Percentiles rank a stretch among this genome's conserved stretches.
These are phyloP conservation scores for Pelobates cultripes DNA, from an alignment of 2,797 vertebrate species.

Conservation along the genomic window DNA sequence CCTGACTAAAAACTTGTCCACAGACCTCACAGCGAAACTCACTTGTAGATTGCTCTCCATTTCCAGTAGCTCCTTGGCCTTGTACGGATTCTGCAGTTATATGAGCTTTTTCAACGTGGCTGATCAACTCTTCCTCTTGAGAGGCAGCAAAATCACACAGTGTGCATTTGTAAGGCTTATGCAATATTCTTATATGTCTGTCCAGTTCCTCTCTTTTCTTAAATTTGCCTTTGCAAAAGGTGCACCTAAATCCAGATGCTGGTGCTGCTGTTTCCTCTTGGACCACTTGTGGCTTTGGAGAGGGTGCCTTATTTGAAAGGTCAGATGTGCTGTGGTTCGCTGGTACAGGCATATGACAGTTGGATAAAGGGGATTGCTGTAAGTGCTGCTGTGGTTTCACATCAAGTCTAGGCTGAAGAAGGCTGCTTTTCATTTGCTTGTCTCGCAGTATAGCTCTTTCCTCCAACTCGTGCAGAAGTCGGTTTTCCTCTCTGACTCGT, in stretches of 20 bases:
- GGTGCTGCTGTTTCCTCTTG: slow-evolving; percentile 87
- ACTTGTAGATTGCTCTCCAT: slow-evolving; percentile 81
- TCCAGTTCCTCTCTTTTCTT: slow-evolving; percentile 97
- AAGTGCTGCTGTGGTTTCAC: slow-evolving; percentile 76
- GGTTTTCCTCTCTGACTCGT: slow-evolving; percentile 93
- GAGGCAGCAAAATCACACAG: slow-evolving; percentile 95
- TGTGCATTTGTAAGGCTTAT: slow-evolving; percentile 99
- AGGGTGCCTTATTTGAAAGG: slow-evolving; percentile 82
- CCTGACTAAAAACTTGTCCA: slow-evolving; percentile 96
- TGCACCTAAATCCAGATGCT: slow-evolving; percentile 91
- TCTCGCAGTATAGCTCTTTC: slow-evolving; percentile 95
- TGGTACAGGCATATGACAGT: slow-evolving; percentile 83
- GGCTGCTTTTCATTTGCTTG: slow-evolving; percentile 93
- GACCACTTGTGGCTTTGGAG: slow-evolving; percentile 82
- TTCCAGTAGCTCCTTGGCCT: slow-evolving; percentile 80
- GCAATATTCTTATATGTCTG: slow-evolving; percentile 95
- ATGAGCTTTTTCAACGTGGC: slow-evolving; percentile 97
- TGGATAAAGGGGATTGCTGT: slow-evolving; percentile 80
- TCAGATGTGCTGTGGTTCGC: slow-evolving; percentile 83
- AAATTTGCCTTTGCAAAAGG: slow-evolving; percentile 98
- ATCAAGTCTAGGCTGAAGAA: slow-evolving; percentile 78
- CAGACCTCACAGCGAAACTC: slow-evolving; percentile 98
- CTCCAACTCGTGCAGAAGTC: slow-evolving; percentile 93
- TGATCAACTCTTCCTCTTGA: slow-evolving; percentile 95
- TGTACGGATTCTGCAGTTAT: slow-evolving; percentile 93